Percentiles rank a stretch among this genome's conserved stretches.
These are phyloP conservation scores for Allacma fusca DNA, from an alignment of 2,888 invertebrate species.

Conservation along the genomic window DNA sequence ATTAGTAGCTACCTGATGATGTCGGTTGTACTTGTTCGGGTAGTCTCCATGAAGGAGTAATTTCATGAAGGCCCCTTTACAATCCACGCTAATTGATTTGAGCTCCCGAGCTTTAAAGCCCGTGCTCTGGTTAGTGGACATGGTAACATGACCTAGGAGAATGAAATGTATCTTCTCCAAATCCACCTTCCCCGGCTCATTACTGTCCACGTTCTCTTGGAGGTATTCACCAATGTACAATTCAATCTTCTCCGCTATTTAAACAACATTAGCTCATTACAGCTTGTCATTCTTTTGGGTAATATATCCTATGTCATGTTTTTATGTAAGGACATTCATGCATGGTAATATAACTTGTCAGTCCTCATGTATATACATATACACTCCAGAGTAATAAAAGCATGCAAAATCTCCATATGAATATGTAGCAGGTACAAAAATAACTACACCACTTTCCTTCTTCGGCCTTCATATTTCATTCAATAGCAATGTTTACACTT, in stretches of 20 bases:
- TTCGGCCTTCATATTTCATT: too few species aligned
- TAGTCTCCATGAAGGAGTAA: constrained; percentile 85
- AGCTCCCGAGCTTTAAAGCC: constrained; percentile 82
- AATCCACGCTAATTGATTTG: constrained; percentile 84
- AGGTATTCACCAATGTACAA: constrained; percentile 72
- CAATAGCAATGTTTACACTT: too few species aligned
- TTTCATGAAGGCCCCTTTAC: constrained; percentile 79
- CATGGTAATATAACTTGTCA: too few species aligned
- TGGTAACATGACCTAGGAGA: constrained; percentile 77
- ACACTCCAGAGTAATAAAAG: too few species aligned
- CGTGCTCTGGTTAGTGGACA: constrained; percentile 81
- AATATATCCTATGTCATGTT: too few species aligned
- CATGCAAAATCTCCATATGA: too few species aligned
- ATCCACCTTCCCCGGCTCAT: constrained; percentile 62
- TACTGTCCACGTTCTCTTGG: constrained; percentile 47
- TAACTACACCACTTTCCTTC: too few species aligned
- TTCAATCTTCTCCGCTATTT: constrained; percentile 76
- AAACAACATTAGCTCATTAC: too few species aligned
- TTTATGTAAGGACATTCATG: too few species aligned
- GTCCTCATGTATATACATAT: too few species aligned
- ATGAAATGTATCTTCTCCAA: constrained; percentile 70
- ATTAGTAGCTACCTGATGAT: constrained; percentile 77
- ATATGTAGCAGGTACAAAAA: too few species aligned
- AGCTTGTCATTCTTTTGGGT: too few species aligned
- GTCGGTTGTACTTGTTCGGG: constrained; percentile 78